Base-by-base conservation (phyloP, 2,888 invertebrate genomes). In the Halictus ligatus region DNA sequence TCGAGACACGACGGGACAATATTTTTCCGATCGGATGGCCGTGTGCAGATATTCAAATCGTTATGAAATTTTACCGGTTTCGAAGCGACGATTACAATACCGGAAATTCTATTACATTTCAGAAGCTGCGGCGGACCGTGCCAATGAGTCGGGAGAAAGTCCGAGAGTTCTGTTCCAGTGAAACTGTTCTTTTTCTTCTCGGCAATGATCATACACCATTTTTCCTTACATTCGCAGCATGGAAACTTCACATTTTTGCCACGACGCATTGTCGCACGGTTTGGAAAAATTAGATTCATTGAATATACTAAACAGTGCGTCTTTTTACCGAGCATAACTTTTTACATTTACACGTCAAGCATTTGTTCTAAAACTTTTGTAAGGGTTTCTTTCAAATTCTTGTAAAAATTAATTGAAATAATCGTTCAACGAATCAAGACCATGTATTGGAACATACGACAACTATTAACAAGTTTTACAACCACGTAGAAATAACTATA, bases 21-120 rank as follows among this genome's bases (percentile, higher is more conserved):
- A 82, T 40, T 85, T 73, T 75, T 40, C 15, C n/a, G 35, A 58
- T 2, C 8, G 80, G 75, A 78, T 69, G 64, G 46, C 71, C 79
- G 21, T 64, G 71, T 75, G 21, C 67, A 58, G 77, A 75, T 60
- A 84, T 84, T 81, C 60, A 72, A 85, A 87, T 74, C 78, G 78
- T 82, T 82, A 83, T 43, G 84, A 88, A 75, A 81, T 84, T 85
- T 85, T 71, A 82, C 85, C 82, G 78, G 86, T 87, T 69, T 83
- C 54, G 13, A 29, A 60, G 75, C 46, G 71, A 71, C 74, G 74
- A 76, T 86, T 86, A 77, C 78, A 69, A 87, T 87, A 81, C 83
- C 76, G 83, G 86, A 86, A 83, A 83, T 75, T 75, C 64, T 50
- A 71, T 50, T 43, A 79, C 75, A 67, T 80, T 79, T 78, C 50